Conservation (phyloP, 2,797 vertebrate species). For the Clarias fuscus region DNA sequence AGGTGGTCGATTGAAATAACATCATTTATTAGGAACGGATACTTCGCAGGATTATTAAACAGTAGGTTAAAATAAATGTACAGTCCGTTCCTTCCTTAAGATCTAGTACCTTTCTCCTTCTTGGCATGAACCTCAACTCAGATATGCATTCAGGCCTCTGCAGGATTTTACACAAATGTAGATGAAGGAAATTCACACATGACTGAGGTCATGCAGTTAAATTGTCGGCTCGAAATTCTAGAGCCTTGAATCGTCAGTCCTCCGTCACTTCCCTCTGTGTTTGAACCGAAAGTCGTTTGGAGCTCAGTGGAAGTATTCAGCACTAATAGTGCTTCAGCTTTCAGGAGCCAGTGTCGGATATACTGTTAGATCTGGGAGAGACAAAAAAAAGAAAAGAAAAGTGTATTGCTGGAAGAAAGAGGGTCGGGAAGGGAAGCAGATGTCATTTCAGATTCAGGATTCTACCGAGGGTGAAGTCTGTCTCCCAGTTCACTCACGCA, state of each 20-base stretch:
- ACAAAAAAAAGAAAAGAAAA: constrained; percentile 15
- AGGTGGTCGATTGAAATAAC: no score
- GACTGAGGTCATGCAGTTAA: background rate
- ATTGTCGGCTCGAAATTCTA: background rate
- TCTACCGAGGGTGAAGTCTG: constrained; percentile 37
- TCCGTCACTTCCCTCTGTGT: background rate
- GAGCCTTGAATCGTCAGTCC: background rate
- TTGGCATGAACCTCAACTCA: background rate
- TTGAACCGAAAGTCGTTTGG: constrained; percentile 12
- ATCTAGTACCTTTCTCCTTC: background rate
- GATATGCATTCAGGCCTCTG: background rate
- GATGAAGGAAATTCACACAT: background rate
- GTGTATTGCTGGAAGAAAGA: constrained; percentile 36
- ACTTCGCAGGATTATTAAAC: background rate
- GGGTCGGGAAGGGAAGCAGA: constrained; percentile 44
- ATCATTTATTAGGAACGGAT: no score
- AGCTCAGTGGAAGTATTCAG: constrained; percentile 14
- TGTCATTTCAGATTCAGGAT: constrained; percentile 43
- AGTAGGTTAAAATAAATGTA: background rate
- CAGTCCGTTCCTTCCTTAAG: no score
- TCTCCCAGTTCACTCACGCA: constrained; percentile 39
- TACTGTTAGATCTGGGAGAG: background rate
- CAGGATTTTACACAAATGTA: background rate
- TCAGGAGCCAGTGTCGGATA: constrained; percentile 17
- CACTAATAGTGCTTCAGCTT: constrained; percentile 28